Conservation (phyloP, 1,140 invertebrate genomes). For the Calliphora vicina region DNA sequence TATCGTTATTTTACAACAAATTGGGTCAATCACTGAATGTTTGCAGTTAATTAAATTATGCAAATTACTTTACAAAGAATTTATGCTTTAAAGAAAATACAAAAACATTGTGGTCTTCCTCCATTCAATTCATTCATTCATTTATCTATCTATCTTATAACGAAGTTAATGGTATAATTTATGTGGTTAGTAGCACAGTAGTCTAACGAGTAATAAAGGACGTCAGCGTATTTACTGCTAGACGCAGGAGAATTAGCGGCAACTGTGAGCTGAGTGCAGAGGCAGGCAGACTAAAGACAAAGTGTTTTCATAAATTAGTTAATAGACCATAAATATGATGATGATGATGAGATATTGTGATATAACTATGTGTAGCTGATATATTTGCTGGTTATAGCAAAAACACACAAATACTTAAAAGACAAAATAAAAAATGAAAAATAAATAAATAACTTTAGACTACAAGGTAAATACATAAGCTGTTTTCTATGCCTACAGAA, state of each 20-base stretch:
- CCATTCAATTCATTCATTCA: no score
- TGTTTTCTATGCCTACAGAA: no score
- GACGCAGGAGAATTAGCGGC: neutral
- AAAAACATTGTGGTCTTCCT: neutral
- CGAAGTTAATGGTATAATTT: conserved; percentile 29
- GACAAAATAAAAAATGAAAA: no score
- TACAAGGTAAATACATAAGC: no score
- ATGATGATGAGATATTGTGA: neutral
- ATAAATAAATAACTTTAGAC: no score
- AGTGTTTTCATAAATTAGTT: conserved; percentile 24
- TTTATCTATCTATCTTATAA: neutral
- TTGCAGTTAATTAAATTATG: conserved; percentile 35
- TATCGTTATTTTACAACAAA: neutral
- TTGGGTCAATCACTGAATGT: conserved; percentile 19
- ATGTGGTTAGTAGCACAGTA: neutral
- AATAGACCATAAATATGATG: conserved; percentile 30
- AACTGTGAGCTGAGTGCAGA: neutral
- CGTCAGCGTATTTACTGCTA: neutral
- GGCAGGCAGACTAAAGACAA: neutral
- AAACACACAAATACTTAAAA: no score
- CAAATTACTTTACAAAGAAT: conserved; percentile 25
- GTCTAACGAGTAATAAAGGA: neutral
- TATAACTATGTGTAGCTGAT: neutral
- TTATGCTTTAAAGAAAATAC: neutral
- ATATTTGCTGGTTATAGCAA: no score